Evolutionary conservation across 2,888 invertebrate species (phyloP), one percentile per base, ranked within the genome.

Genomic region (Toxonevra muliebris): DNA sequence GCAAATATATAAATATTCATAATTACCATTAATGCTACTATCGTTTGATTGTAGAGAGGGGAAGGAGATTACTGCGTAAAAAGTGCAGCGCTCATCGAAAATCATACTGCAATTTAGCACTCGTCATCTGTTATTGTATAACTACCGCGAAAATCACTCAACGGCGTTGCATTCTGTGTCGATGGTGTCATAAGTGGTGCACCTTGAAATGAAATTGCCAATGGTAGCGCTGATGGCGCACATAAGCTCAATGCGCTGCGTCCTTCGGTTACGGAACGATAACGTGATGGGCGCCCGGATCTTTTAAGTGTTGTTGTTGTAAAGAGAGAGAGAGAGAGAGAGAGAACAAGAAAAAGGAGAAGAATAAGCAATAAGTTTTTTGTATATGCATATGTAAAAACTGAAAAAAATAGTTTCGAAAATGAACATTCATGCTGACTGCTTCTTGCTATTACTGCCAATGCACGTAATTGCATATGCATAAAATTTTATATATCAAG

Each of bases 141-240:
- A 73, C 82, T 79, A 69, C 82, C 81, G 61, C 84, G 84, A 74
- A 84, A 85, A 75, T 85, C 85, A 74, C 82, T 84, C 73, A 85
- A 72, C 65, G 85, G 82, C 70, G 85, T 85, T 66, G 78, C 79
- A 76, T 82, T 82, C 53, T 82, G 66, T 17, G 83, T 78, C 45
- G 85, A 82, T 72, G 77, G 85, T 77, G 82, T 82, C 82, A 82
- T 82, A 75, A 79, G 79, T 71, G 80, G 85, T 71, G 91, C 89
- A 8, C 91, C 91, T 78, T 92, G 90, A 63, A 93, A 87, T 72
- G 92, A 92, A 80, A 93, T 91, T 71, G 93, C 92, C 75, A 93
- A 81, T 0, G 93, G 93, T 13, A 93, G 85, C 1, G 92, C 90
- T 20, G 92, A 91, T 17, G 91, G 88, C 3, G 91, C 91, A 79